Conservation (phyloP, 2,797 vertebrate species). For the Percopsis omiscomaycus region DNA sequence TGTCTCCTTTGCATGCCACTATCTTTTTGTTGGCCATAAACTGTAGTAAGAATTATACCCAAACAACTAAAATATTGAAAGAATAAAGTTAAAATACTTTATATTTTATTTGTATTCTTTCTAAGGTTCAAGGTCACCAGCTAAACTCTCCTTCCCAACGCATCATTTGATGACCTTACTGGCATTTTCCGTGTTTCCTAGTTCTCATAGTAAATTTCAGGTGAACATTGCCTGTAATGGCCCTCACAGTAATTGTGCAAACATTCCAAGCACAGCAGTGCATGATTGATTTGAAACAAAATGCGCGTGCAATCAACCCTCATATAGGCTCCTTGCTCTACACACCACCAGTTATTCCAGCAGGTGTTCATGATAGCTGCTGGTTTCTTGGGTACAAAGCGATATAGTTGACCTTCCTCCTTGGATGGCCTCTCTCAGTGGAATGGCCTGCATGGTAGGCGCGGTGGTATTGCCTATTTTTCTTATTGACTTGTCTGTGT, state of each 20-base stretch:
- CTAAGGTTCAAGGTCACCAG: neutral
- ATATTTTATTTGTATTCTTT: neutral
- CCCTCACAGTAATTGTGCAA: neutral
- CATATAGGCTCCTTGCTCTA: neutral
- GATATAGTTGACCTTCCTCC: too few relatives aligned
- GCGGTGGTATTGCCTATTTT: too few relatives aligned
- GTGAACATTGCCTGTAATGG: neutral
- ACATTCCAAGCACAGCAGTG: neutral
- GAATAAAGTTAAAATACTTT: too few relatives aligned
- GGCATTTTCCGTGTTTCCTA: neutral
- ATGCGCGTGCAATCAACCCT: neutral
- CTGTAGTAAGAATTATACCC: too few relatives aligned
- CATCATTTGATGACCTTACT: neutral
- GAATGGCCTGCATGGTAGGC: too few relatives aligned
- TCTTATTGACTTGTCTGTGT: too few relatives aligned
- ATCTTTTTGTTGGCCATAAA: too few relatives aligned
- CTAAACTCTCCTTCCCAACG: neutral
- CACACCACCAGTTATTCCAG: too few relatives aligned
- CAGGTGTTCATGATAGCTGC: too few relatives aligned
- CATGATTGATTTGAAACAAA: neutral
- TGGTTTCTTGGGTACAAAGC: too few relatives aligned
- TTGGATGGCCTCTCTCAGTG: too few relatives aligned
- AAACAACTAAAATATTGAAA: too few relatives aligned
- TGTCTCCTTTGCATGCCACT: neutral
- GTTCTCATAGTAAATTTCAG: constrained; percentile 1